A percentile compares a stretch with the other conserved stretches of the same genome.
phyloP scores from a whole-genome alignment of 1,140 invertebrate genomes.

The Stegodyphus dumicola region DNA sequence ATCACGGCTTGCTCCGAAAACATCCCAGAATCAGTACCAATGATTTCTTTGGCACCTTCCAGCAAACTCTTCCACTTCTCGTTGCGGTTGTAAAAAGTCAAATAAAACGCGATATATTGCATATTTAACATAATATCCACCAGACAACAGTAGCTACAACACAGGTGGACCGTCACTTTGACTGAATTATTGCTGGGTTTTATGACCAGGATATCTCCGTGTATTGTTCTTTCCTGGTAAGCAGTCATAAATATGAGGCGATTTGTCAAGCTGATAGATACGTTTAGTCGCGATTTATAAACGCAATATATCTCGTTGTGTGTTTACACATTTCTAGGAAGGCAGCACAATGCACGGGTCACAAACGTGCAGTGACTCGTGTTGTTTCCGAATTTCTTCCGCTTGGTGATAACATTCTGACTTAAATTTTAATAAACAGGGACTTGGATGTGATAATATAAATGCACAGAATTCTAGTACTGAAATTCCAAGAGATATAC shows the following conservation, averaged over 20 bases:
- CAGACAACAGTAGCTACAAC: neutral
- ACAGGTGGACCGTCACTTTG: neutral
- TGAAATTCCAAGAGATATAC: too few relatives aligned
- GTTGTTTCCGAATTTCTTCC: neutral
- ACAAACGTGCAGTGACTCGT: neutral
- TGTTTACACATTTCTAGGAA: neutral
- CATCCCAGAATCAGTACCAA: too few relatives aligned
- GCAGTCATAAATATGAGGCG: neutral
- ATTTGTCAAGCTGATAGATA: neutral
- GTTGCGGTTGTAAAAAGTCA: neutral
- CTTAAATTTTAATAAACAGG: too few relatives aligned
- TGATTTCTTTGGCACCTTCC: too few relatives aligned
- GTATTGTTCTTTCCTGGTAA: constrained; percentile 1
- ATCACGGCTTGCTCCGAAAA: neutral
- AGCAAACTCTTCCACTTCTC: neutral
- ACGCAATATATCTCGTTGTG: neutral
- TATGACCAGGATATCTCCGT: neutral
- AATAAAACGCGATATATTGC: neutral
- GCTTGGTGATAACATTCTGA: too few relatives aligned
- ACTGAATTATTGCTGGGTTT: neutral
- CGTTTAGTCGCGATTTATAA: neutral
- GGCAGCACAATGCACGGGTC: neutral
- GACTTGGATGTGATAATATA: too few relatives aligned
- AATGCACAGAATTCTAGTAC: too few relatives aligned
- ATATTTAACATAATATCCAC: neutral